phyloP scores from a whole-genome alignment of 2,113 vertebrate genomes.

The Thalassarche chlororhynchos region DNA sequence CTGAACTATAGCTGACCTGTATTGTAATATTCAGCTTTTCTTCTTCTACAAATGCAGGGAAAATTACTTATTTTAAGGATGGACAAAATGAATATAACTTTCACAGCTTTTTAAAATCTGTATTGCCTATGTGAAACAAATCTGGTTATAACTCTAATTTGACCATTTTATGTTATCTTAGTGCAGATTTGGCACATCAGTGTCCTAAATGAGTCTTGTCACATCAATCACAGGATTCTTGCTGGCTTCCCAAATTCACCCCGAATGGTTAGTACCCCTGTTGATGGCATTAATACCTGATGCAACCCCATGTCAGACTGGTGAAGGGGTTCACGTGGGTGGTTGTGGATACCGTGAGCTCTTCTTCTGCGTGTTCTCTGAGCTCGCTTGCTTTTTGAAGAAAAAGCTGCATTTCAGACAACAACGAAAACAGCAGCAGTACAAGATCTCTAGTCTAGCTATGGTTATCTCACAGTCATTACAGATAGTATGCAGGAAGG shows the following conservation, averaged over 20 bases:
- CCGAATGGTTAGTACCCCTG: background rate
- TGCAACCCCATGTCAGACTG: background rate
- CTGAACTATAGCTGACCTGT: background rate
- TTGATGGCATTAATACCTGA: background rate
- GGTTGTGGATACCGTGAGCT: background rate
- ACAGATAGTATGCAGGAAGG: background rate
- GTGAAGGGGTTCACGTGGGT: background rate
- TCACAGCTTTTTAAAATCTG: background rate
- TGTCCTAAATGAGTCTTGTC: background rate
- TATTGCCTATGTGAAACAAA: slow-evolving; percentile 1
- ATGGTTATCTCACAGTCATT: background rate
- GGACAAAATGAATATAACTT: background rate
- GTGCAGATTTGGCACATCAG: background rate
- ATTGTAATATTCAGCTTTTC: slow-evolving; percentile 4
- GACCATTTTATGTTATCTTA: background rate
- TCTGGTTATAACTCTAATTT: background rate
- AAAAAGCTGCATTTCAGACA: background rate
- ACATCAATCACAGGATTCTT: background rate
- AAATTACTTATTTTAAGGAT: background rate
- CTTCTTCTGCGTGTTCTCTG: background rate
- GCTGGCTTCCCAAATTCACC: background rate
- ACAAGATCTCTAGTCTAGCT: background rate
- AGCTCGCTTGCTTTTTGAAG: background rate
- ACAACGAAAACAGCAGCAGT: background rate
- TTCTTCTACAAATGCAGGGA: background rate